These are phyloP conservation scores for Tapera naevia DNA, from an alignment of 2,797 vertebrate species.

Conservation along the genomic window DNA sequence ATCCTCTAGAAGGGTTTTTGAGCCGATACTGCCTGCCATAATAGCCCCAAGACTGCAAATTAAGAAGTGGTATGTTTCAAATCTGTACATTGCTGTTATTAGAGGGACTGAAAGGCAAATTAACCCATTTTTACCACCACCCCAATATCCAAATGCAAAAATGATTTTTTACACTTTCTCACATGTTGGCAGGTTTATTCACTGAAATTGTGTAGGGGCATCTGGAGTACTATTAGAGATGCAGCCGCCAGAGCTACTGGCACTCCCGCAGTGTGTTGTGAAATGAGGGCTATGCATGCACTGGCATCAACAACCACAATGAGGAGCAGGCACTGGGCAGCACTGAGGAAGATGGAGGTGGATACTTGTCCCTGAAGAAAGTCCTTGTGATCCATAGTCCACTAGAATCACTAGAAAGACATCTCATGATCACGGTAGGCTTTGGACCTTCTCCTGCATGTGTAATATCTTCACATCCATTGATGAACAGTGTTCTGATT, in stretches of 20 bases:
- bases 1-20: background rate
- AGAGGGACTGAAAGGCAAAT: background rate
- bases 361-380: background rate
- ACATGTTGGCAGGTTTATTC: background rate
- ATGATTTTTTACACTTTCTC: background rate
- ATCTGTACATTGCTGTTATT: background rate
- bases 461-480: background rate
- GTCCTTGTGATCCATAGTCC: background rate
- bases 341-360: background rate
- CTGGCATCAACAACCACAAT: fast-evolving
- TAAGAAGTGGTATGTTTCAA: background rate
- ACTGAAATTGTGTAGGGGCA: background rate
- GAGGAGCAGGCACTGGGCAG: background rate
- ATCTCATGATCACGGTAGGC: fast-evolving
- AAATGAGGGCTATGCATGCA: background rate
- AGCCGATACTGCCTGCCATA: background rate
- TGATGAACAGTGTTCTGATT: background rate
- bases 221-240: background rate
- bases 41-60: background rate
- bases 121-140: background rate
- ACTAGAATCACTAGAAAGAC: background rate
- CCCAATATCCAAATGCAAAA: background rate
- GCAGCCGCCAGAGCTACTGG: background rate
- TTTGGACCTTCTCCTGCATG: background rate
- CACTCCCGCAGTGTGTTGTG: background rate